These are phyloP conservation scores for Calliopsis andreniformis DNA, from an alignment of 1,140 invertebrate genomes.

Conservation along the genomic window DNA sequence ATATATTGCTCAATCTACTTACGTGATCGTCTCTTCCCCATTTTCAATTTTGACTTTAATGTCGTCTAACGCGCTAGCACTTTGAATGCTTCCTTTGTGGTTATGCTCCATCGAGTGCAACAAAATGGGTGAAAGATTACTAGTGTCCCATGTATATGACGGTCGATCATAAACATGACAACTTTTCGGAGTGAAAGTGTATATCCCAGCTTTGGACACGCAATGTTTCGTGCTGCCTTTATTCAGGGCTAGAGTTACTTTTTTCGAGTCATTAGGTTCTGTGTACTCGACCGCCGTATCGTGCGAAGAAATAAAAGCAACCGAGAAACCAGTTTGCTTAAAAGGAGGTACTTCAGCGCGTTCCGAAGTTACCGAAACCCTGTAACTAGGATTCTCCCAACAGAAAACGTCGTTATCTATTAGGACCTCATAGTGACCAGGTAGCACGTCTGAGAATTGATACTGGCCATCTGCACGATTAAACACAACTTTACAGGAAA, in stretches of 20 bases:
- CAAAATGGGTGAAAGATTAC: conserved; percentile 70
- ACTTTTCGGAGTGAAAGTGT: conserved; percentile 88
- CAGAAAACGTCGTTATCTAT: conserved; percentile 87
- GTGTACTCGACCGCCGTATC: conserved; percentile 81
- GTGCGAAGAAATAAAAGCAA: conserved; percentile 87
- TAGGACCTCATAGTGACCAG: conserved; percentile 90
- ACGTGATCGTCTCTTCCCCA: conserved; percentile 63
- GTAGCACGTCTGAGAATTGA: conserved; percentile 88
- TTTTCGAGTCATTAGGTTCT: conserved; percentile 66
- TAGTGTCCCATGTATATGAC: conserved; percentile 79
- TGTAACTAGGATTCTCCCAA: conserved; percentile 86
- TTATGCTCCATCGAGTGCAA: conserved; percentile 74
- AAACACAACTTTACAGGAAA: conserved; percentile 68
- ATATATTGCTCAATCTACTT: conserved; percentile 35
- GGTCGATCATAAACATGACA: conserved; percentile 90
- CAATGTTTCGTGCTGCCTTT: conserved; percentile 85
- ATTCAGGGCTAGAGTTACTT: conserved; percentile 73
- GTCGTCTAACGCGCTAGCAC: conserved; percentile 57
- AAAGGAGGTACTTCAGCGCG: conserved; percentile 87
- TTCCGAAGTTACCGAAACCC: conserved; percentile 85
- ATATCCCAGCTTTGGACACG: conserved; percentile 86
- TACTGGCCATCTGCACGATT: conserved; percentile 86
- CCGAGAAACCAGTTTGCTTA: conserved; percentile 88
- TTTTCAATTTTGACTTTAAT: conserved; percentile 73
- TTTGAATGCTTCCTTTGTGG: conserved; percentile 74